Base-by-base conservation (phyloP, 2,113 vertebrate genomes). In the Holacanthus passer region DNA sequence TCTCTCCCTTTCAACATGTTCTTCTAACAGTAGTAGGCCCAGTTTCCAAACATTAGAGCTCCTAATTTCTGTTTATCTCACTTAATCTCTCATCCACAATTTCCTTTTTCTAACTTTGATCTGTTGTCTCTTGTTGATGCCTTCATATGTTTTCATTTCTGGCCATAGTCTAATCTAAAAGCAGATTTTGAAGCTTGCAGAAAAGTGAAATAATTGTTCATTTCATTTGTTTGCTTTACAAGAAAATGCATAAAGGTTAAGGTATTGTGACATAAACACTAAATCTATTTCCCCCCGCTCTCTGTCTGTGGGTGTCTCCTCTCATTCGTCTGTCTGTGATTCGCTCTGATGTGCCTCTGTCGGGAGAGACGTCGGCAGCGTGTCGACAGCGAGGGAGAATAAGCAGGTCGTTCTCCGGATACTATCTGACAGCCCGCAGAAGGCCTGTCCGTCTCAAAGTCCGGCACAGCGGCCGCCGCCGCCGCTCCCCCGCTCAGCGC, bases 341-440 rank as follows among this genome's bases (percentile, higher is more conserved):
- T 76, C 48, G 63, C 53, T 9, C 73, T 47, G 90, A 84, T 43
- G 84, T 83, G 78, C 66, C 68, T 55, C 70, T 72, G 84, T 91
- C 90, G 84, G 67, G 43, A 69, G 43, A 70, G 39, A 77, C 68
- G 59, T 16, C 19, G 48, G 82, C 77, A 10, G 64, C 59, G 41
- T 41, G 81, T 66, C 52, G 77, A 79, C 88, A 73, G 79, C 43
- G 55, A n/a, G 75, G 60, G 43, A 75, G 80, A 89, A 68, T 78
- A 77, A 89, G 84, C 81, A 63, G 84, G 86, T 85, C 81, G 73
- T 91, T 81, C 50, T n/a, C 47, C 56, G 89, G 87, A 93, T 89
- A 29, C 77, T 86, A 87, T 88, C 82, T 90, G 91, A 92, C 91
- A 91, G 88, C 71, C 75, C 79, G n/a, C 88, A 89, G 91, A 85